Evolutionary conservation across 1,140 invertebrate species (phyloP).

Genomic region (Mactra quadrangularis): DNA sequence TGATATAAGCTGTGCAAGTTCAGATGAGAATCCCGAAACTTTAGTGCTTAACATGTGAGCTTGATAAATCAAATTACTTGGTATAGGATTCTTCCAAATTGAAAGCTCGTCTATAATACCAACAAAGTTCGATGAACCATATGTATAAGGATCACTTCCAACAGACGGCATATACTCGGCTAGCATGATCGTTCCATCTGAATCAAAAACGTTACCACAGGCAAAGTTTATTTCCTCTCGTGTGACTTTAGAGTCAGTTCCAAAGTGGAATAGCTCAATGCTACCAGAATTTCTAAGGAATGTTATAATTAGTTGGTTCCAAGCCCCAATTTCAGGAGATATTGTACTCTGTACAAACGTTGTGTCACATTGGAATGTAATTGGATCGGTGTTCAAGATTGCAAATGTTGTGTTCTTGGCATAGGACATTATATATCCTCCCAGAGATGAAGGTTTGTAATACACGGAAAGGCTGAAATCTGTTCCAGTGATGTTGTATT

Average conservation of each 20-base stretch:
- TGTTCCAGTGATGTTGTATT: constrained; percentile 18
- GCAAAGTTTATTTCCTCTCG: constrained; percentile 48
- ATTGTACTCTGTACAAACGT: constrained; percentile 44
- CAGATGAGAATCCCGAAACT: constrained; percentile 57
- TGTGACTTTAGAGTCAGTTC: constrained; percentile 57
- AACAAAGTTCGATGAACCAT: constrained; percentile 47
- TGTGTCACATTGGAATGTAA: constrained; percentile 60
- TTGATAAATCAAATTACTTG: constrained; percentile 64
- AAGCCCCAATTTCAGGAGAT: constrained; percentile 35
- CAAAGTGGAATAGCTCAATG: constrained; percentile 67
- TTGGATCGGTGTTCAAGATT: constrained; percentile 53
- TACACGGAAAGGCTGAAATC: constrained; percentile 67
- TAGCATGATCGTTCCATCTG: constrained; percentile 63
- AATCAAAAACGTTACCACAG: constrained; percentile 61
- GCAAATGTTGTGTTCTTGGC: constrained; percentile 60
- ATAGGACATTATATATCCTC: constrained; percentile 69
- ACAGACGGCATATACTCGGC: constrained; percentile 66
- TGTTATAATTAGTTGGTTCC: constrained; percentile 71
- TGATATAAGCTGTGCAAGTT: constrained; percentile 61
- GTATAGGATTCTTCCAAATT: constrained; percentile 67
- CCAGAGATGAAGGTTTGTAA: constrained; percentile 57
- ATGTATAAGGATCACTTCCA: constrained; percentile 33
- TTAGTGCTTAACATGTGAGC: constrained; percentile 65
- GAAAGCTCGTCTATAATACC: constrained; percentile 69
- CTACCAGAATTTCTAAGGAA: constrained; percentile 26